phyloP scores from a whole-genome alignment of 2,888 invertebrate genomes.

The Chymomyza procnemis region DNA sequence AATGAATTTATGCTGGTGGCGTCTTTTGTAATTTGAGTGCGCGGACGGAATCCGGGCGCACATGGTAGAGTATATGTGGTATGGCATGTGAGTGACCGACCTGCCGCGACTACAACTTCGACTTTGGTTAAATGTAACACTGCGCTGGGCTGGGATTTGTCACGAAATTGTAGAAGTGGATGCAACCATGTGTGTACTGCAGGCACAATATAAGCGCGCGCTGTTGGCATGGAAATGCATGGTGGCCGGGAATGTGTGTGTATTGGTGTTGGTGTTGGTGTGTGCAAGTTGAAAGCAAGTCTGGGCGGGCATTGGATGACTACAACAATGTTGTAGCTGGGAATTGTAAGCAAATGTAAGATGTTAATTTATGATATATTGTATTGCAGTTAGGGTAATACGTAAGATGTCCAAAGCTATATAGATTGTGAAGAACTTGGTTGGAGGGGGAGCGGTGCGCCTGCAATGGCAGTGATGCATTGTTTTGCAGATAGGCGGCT shows the following conservation, averaged over 20 bases:
- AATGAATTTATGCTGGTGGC: conserved; percentile 75
- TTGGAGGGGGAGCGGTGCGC: too few species aligned
- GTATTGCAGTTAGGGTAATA: too few species aligned
- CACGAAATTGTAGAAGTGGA: conserved; percentile 15
- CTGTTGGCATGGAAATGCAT: conserved; percentile 34
- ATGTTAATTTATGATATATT: background rate
- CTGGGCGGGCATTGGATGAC: conserved; percentile 21
- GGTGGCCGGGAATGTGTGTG: conserved; percentile 24
- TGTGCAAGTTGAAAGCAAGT: conserved; percentile 8
- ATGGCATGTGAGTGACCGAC: conserved; percentile 58
- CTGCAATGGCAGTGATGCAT: too few species aligned
- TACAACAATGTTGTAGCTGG: conserved; percentile 28
- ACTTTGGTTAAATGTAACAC: background rate
- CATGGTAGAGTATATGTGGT: conserved; percentile 11
- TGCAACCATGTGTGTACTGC: conserved; percentile 43
- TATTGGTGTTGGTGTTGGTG: too few species aligned
- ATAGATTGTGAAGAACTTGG: too few species aligned
- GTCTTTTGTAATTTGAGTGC: conserved; percentile 69
- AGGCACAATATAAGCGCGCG: conserved; percentile 49
- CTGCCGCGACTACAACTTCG: conserved; percentile 45
- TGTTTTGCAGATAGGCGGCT: too few species aligned
- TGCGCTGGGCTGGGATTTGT: conserved; percentile 2
- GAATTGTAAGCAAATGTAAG: background rate
- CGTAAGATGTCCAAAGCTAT: too few species aligned
- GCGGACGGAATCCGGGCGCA: conserved; percentile 44